phyloP scores from a whole-genome alignment of 2,888 invertebrate species.

The Steinernema carpocapsae region DNA sequence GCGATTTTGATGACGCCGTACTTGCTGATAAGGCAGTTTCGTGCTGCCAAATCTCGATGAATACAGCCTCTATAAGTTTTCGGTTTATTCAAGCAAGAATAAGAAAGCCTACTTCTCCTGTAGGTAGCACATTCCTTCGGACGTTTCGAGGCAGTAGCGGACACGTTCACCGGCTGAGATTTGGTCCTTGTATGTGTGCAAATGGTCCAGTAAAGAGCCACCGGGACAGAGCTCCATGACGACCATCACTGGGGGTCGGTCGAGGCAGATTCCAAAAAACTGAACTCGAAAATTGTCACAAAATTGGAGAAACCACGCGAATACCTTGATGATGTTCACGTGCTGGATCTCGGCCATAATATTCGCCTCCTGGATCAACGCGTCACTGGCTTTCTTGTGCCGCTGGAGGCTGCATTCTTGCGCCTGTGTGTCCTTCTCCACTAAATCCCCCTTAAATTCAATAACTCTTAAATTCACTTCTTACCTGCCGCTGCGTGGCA shows the following conservation, averaged over 20 bases:
- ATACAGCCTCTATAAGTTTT: conserved; percentile 76
- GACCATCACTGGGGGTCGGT: conserved; percentile 97
- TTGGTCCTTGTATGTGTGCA: conserved; percentile 36
- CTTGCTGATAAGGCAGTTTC: conserved; percentile 77
- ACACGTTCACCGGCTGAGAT: conserved; percentile 37
- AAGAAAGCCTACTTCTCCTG: conserved; percentile 73
- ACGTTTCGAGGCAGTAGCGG: conserved; percentile 66
- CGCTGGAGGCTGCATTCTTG: background rate
- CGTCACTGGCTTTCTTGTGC: conserved; percentile 22
- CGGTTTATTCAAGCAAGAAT: background rate
- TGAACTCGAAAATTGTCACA: conserved; percentile 68
- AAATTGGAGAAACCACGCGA: no score
- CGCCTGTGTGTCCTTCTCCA: background rate
- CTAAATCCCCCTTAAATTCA: background rate
- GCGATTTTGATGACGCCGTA: conserved; percentile 65
- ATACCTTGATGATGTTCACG: conserved; percentile 46
- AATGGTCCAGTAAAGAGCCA: conserved; percentile 49
- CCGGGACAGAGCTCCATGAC: conserved; percentile 88
- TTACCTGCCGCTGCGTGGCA: conserved; percentile 15
- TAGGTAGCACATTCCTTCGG: conserved; percentile 91
- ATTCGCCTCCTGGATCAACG: conserved; percentile 49
- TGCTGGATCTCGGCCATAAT: conserved; percentile 49
- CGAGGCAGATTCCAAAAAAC: conserved; percentile 93
- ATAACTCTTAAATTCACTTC: background rate
- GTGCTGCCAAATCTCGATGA: conserved; percentile 83